Evolutionary conservation across 2,888 invertebrate species (phyloP), one percentile per base, ranked within the genome.

Genomic region (Amaurobius ferox): DNA sequence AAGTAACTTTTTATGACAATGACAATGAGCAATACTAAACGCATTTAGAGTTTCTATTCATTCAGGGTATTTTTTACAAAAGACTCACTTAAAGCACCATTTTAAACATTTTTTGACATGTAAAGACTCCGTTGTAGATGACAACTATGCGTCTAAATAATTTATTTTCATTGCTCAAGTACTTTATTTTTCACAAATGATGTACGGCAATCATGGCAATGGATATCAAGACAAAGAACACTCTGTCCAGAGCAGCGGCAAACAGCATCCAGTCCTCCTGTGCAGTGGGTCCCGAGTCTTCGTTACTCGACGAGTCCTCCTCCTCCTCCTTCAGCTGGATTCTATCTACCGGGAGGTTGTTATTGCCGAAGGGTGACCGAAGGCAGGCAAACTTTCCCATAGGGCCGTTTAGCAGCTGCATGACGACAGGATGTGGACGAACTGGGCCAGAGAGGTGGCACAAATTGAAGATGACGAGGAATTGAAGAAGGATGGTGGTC

Each of bases 311-410:
- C 0, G 30, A 23, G 0, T 68, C 23, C 40, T 79, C 86, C 29
- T 86, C 86, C 16, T 86, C 74, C n/a, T n/a, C n/a, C n/a, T n/a
- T n/a, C 11, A 86, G 44, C 19, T 86, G 86, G 9, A 85, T 29
- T 9, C 68, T 67, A 30, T 79, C 79, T 32, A 77, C 7, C 0
- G 79, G 70, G 30, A 68, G 2, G 11, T 74, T 55, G 62, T 77
- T 77, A 23, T 77, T 71, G 0, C 72, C 32, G 5, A 72, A 19
- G 1, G 85, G 71, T 0, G 61, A 29, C 7, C 67, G 28, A 6
- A 85, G 61, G 39, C 77, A 78, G 29, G 72, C 39, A 30, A 70
- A 79, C n/a, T 70, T 79, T 1, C 86, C 86, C 9, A 79, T 19
- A 7, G 79, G 62, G 13, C 79, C 86, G 0, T 32, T 72, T 48